A percentile compares a stretch with the other conserved stretches of the same genome.
Conservation (phyloP, 2,888 invertebrate species). For the Zaprionus obscuricornis region DNA sequence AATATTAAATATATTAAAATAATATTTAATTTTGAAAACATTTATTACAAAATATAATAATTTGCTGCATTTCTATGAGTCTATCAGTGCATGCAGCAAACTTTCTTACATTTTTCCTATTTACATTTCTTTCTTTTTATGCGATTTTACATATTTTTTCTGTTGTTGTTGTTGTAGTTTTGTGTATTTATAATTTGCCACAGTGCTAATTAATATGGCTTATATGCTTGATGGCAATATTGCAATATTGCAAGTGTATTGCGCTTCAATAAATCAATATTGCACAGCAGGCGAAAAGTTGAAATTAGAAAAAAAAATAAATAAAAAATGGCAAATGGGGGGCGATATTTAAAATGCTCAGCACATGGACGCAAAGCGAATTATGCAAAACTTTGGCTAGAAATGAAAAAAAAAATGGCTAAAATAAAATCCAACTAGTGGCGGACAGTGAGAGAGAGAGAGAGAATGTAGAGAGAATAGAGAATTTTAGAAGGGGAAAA, state of each 20-base stretch:
- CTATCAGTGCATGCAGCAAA: no score
- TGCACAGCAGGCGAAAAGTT: slow-evolving; percentile 17
- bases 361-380: slow-evolving; percentile 44
- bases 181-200: slow-evolving; percentile 33
- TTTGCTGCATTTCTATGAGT: no score
- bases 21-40: no score
- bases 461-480: no score
- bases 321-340: slow-evolving; percentile 14
- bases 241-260: neutral
- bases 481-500: no score
- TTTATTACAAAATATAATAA: no score
- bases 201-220: slow-evolving; percentile 55
- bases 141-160: slow-evolving; percentile 6
- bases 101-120: neutral
- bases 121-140: slow-evolving; percentile 12
- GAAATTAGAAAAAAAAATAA: slow-evolving; percentile 40
- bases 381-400: slow-evolving; percentile 58
- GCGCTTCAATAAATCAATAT: slow-evolving; percentile 33
- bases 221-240: slow-evolving; percentile 24
- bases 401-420: slow-evolving; percentile 21
- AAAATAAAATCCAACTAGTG: slow-evolving; percentile 46
- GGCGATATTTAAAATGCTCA: slow-evolving; percentile 43
- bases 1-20: no score
- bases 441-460: no score
- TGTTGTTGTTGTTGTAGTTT: no score